phyloP scores from a whole-genome alignment of 1,140 invertebrate genomes.

The Cyphomyrmex costatus region DNA sequence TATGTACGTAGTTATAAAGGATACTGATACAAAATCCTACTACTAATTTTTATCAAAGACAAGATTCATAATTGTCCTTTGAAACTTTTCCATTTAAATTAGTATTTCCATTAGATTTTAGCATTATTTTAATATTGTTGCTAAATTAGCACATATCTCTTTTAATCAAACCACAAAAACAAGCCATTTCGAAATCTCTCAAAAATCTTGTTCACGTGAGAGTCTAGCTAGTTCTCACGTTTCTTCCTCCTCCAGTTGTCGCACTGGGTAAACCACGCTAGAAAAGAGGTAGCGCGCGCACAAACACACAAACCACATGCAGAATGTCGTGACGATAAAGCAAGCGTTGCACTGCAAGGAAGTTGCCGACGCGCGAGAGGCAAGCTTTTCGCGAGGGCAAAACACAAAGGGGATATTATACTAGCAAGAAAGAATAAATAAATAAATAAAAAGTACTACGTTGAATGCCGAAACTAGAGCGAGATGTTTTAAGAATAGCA shows the following conservation, averaged over 20 bases:
- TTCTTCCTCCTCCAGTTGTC: not conserved
- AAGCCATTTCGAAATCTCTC: not conserved
- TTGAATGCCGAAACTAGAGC: slow-evolving; percentile 46
- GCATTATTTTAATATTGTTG: not conserved
- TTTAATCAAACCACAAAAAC: not conserved
- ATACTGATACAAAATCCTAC: not conserved
- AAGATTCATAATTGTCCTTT: not conserved
- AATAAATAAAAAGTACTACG: not conserved
- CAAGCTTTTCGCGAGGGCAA: slow-evolving; percentile 24
- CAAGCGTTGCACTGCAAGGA: not conserved
- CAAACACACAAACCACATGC: not conserved
- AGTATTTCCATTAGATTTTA: not conserved
- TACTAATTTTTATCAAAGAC: not conserved
- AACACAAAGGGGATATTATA: slow-evolving; percentile 62
- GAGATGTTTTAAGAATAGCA: slow-evolving; percentile 37
- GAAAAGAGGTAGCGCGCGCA: not conserved
- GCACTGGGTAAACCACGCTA: not conserved
- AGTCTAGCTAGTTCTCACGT: slow-evolving; percentile 7
- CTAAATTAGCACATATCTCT: not conserved
- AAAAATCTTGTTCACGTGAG: not conserved
- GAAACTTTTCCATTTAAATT: not conserved
- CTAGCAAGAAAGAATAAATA: slow-evolving; percentile 56
- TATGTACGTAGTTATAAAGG: not conserved
- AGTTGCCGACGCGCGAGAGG: not conserved
- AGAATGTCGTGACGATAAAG: slow-evolving; percentile 9